These are phyloP conservation scores for Alectoris magna DNA, from an alignment of 2,797 vertebrate genomes.

Conservation along the genomic window DNA sequence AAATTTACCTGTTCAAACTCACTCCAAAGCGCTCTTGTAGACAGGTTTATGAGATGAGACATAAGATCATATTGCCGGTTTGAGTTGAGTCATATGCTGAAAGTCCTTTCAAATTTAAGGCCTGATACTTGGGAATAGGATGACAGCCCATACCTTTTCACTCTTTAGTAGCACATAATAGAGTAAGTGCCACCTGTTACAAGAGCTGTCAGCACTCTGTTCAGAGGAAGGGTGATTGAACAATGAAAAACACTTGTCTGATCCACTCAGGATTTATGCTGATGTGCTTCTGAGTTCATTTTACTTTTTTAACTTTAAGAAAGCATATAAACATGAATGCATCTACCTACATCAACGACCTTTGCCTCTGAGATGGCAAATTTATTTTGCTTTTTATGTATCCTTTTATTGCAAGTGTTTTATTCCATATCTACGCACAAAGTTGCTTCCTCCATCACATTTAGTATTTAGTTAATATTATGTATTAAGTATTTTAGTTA, in stretches of 20 bases:
- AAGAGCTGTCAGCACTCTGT: constrained; percentile 49
- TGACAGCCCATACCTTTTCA: neutral
- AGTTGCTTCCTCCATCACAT: neutral
- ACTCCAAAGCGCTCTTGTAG: neutral
- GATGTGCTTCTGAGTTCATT: constrained; percentile 13
- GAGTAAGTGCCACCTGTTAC: constrained; percentile 64
- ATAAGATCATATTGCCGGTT: constrained; percentile 7
- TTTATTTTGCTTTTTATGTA: neutral
- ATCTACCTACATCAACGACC: neutral
- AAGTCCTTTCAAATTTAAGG: constrained; percentile 42
- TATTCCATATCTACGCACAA: neutral
- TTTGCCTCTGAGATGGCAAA: neutral
- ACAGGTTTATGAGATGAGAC: neutral
- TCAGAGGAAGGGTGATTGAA: neutral
- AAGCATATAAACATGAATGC: neutral
- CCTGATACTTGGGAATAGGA: constrained; percentile 56
- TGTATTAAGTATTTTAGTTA: too few species aligned
- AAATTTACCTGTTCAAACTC: neutral
- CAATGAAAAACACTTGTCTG: constrained; percentile 27
- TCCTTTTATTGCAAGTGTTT: neutral
- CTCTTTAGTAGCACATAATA: constrained; percentile 58
- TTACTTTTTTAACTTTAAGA: neutral
- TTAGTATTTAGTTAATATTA: neutral
- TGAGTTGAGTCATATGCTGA: neutral
- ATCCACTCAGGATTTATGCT: constrained; percentile 40